Base-by-base conservation (phyloP, 1,140 invertebrate genomes). In the Lanistes nyassanus region DNA sequence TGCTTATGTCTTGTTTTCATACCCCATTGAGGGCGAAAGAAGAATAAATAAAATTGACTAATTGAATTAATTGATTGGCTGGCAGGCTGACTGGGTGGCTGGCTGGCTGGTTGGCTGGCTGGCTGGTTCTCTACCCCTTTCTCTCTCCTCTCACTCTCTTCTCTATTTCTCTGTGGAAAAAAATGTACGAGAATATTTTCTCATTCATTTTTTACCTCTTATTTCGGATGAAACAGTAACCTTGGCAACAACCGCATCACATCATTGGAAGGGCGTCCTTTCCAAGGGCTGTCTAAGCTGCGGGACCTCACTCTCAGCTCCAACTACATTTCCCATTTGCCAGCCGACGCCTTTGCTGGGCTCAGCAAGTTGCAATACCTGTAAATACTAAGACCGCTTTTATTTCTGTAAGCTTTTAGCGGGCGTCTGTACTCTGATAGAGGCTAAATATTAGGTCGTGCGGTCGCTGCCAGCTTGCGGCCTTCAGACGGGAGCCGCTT, bases 241-340 rank as follows among this genome's bases (percentile, higher is more conserved):
- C 91, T 98, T 87, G 94, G 95, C 34, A 94, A 93, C 84, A 98
- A 98, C 90, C 89, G 91, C 81, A 95, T 98, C 81, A 88, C 90
- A 51, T 91, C 92, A 7, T 82, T 98, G 76, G 92, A 92, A 64
- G 93, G 92, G 13, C 90, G 91, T 37, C 92, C 92, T 0, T 96
- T 98, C 86, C 88, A 89, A 39, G 93, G 92, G 29, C 91, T 96
- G 76, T 89, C 88, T 29, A 91, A 92, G 70, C 91, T 99, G 69
- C 94, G 95, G 78, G 96, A 98, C 91, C 90, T 98, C 47, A 91
- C 96, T 64, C 90, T 98, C 56, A 92, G 94, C 31, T 92, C 95
- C 84, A 98, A 98, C 90, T 91, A 92, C 64, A 93, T 98, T 79
- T 91, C 92, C 74, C 88, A 89, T 51, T 92, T 98, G 83, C 92